Evolutionary conservation across 2,797 vertebrate species (phyloP).

Genomic region (Sebastes hubbsi): DNA sequence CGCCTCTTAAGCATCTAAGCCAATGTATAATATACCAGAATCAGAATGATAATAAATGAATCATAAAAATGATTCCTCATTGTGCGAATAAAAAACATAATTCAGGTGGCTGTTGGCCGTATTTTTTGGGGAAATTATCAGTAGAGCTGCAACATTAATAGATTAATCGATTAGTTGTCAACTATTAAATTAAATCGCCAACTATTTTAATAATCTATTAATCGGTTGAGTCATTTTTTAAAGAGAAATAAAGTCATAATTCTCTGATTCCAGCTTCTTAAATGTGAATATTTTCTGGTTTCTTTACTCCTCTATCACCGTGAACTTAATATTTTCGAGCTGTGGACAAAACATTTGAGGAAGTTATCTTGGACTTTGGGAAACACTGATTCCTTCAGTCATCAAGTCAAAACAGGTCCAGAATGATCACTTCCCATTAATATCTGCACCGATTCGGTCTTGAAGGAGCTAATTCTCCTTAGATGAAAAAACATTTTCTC

Average conservation of each 20-base stretch:
- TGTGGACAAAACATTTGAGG: no score
- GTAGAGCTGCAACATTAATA: no score
- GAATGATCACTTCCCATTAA: slow-evolving; percentile 56
- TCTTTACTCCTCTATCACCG: no score
- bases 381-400: background rate
- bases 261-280: no score
- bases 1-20: background rate
- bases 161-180: no score
- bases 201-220: no score
- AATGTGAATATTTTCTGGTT: no score
- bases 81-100: background rate
- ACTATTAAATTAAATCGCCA: no score
- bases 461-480: slow-evolving; percentile 46
- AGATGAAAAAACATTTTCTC: slow-evolving; percentile 58
- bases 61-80: background rate
- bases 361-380: no score
- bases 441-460: slow-evolving; percentile 42
- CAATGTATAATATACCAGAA: background rate
- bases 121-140: background rate
- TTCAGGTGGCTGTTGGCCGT: background rate
- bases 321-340: no score
- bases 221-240: no score
- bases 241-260: accelerated
- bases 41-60: background rate
- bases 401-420: slow-evolving; percentile 35